Evolutionary conservation across 2,888 invertebrate genomes (phyloP).

Genomic region (Salpingus planirostris): DNA sequence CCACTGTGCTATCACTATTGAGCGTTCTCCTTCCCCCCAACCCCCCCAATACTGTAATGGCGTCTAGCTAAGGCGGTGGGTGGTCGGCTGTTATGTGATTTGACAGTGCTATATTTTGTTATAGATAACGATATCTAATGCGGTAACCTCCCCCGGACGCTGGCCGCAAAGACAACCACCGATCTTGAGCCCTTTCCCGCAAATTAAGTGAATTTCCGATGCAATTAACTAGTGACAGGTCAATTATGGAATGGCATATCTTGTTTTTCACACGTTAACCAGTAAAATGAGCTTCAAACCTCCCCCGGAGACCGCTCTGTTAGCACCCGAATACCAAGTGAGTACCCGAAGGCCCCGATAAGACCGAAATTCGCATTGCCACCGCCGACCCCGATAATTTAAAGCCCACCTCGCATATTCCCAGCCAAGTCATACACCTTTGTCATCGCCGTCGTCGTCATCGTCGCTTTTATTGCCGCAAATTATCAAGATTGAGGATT

Average conservation of each 20-base stretch:
- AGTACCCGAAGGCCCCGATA: too few species aligned
- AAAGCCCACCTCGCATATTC: too few species aligned
- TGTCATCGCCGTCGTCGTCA: too few species aligned
- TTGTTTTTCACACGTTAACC: slow-evolving; percentile 24
- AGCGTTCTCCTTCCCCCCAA: slow-evolving; percentile 11
- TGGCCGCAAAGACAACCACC: slow-evolving; percentile 4
- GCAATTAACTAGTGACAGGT: slow-evolving; percentile 31
- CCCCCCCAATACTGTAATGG: slow-evolving; percentile 31
- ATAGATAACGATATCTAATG: slow-evolving; percentile 11
- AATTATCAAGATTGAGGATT: too few species aligned
- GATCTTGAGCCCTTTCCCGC: slow-evolving; percentile 6
- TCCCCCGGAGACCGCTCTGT: slow-evolving; percentile 19
- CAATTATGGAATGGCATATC: slow-evolving; percentile 28
- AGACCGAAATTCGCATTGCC: too few species aligned
- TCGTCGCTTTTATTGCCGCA: too few species aligned
- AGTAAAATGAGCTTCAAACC: slow-evolving; percentile 25
- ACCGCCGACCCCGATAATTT: too few species aligned
- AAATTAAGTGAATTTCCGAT: slow-evolving; percentile 15
- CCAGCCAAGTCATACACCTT: too few species aligned
- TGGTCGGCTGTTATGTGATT: slow-evolving; percentile 37
- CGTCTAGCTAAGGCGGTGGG: slow-evolving; percentile 40
- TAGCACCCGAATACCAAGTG: too few species aligned
- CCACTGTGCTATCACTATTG: slow-evolving; percentile 14
- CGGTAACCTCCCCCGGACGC: slow-evolving; percentile 6
- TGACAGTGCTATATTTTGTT: slow-evolving; percentile 34